Evolutionary conservation across 2,888 invertebrate genomes (phyloP), one percentile per base, ranked within the genome.

Genomic region (Tetranychus truncatus): DNA sequence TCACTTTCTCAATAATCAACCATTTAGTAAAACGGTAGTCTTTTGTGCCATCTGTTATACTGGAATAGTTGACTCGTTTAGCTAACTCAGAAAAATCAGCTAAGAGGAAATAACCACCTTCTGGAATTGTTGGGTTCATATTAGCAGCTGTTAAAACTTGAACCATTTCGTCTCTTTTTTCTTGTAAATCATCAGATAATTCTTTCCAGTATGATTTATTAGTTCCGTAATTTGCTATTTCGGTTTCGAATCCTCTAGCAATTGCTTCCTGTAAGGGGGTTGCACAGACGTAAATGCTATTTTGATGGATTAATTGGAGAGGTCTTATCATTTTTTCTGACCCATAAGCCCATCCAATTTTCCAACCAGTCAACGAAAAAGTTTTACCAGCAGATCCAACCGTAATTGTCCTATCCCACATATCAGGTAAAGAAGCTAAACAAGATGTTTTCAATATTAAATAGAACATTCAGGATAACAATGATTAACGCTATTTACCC

Each of bases 281-380:
- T 6, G 67, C 44, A 69, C 67, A 74, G 1, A 34, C 66, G n/a
- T 74, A 74, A n/a, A 74, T 45, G 79, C 89, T 89, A 85, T 96
- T 96, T 84, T 97, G 95, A 83, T 97, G 96, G 34, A 95, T 89
- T 78, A 83, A 88, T 82, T 91, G 89, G 75, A 95, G 83, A 82
- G 93, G 91, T 69, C 84, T 82, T 81, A 97, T 87, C 11, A 99
- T 85, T 77, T 87, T 82, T 0, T 87, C 87, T 0, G 96, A 95
- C 0, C 91, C 96, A 66, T 76, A 76, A 11, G 67, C 76, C 76
- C 76, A 76, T 9, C 76, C 76, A 6, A 75, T 20, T 72, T 91
- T 95, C 95, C 95, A 95, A 6, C 97, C 97, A 0, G 97, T 97
- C n/a, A 93, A 92, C 74, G 93, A 94, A 85, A 97, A 96, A 1